These are phyloP conservation scores for Taenioides sp. DNA, from an alignment of 2,797 vertebrate species.

Conservation along the genomic window DNA sequence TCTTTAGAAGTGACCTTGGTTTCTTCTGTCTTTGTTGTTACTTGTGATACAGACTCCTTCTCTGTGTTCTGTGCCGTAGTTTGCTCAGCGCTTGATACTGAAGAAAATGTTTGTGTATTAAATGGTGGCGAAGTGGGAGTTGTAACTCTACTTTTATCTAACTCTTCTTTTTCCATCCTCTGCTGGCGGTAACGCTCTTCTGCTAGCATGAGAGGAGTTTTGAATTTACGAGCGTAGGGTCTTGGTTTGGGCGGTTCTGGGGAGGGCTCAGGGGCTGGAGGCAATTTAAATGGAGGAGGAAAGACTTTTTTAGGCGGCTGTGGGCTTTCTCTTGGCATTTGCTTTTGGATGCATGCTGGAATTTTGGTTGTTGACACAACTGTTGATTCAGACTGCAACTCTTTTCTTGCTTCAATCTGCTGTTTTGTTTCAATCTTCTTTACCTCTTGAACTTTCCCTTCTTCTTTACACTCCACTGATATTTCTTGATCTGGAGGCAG, in stretches of 20 bases:
- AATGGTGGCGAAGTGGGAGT: conserved; percentile 65
- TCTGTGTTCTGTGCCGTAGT: conserved; percentile 27
- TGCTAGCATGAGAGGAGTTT: conserved; percentile 93
- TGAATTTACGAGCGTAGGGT: conserved; percentile 86
- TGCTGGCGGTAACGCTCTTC: conserved; percentile 88
- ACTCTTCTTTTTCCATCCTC: conserved; percentile 73
- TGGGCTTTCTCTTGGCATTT: conserved; percentile 61
- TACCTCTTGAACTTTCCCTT: conserved; percentile 48
- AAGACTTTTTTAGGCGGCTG: conserved; percentile 65
- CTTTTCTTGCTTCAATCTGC: conserved; percentile 44
- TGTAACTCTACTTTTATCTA: conserved; percentile 67
- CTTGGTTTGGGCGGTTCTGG: conserved; percentile 59
- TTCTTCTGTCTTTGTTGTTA: conserved; percentile 36
- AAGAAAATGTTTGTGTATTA: conserved; percentile 17
- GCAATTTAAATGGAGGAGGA: conserved; percentile 78
- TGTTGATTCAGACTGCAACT: conserved; percentile 43
- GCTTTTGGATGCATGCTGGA: conserved; percentile 52
- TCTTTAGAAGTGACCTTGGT: conserved; percentile 41
- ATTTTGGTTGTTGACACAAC: conserved; percentile 40
- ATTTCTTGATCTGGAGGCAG: conserved; percentile 41
- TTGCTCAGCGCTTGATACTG: conserved; percentile 20
- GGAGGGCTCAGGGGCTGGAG: conserved; percentile 70
- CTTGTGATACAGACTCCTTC: conserved; percentile 31
- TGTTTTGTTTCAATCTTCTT: conserved; percentile 48
- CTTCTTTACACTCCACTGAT: conserved; percentile 30